Percentiles rank a stretch among this genome's conserved stretches.
These are phyloP conservation scores for Lasioglossum albipes DNA, from an alignment of 1,140 invertebrate genomes.

Conservation along the genomic window DNA sequence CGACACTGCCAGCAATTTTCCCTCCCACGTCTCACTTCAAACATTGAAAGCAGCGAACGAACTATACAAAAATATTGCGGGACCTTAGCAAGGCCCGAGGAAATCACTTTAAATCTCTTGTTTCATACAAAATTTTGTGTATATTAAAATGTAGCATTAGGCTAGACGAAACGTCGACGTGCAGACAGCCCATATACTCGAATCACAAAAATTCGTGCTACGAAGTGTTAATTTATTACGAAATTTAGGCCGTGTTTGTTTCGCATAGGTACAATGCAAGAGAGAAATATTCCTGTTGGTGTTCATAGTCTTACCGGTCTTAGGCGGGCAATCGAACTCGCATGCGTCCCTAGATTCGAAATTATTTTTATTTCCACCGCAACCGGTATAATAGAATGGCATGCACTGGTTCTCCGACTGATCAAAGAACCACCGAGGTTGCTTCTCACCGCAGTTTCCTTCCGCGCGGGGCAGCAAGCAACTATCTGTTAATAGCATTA, in stretches of 20 bases:
- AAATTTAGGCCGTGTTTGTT: not conserved
- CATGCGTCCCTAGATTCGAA: constrained; percentile 90
- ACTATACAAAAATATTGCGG: not conserved
- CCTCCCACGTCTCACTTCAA: not conserved
- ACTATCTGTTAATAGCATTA: constrained; percentile 82
- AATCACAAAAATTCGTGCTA: not conserved
- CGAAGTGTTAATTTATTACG: not conserved
- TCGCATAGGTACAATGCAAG: no score
- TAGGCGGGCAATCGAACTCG: constrained; percentile 88
- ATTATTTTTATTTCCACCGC: constrained; percentile 93
- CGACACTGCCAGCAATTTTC: not conserved
- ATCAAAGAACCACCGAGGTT: constrained; percentile 93
- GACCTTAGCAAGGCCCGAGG: not conserved
- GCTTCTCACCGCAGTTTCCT: constrained; percentile 90
- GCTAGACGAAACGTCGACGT: not conserved
- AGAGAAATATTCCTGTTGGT: not conserved
- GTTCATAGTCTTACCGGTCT: constrained; percentile 85
- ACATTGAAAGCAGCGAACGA: not conserved
- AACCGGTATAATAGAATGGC: constrained; percentile 97
- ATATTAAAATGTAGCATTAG: not conserved
- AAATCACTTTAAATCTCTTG: not conserved
- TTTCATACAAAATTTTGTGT: not conserved
- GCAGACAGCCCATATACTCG: not conserved
- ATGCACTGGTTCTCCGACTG: constrained; percentile 91
- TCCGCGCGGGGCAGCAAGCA: constrained; percentile 89